Base-by-base conservation (phyloP, 2,797 vertebrate species). In the Spheniscus humboldti region DNA sequence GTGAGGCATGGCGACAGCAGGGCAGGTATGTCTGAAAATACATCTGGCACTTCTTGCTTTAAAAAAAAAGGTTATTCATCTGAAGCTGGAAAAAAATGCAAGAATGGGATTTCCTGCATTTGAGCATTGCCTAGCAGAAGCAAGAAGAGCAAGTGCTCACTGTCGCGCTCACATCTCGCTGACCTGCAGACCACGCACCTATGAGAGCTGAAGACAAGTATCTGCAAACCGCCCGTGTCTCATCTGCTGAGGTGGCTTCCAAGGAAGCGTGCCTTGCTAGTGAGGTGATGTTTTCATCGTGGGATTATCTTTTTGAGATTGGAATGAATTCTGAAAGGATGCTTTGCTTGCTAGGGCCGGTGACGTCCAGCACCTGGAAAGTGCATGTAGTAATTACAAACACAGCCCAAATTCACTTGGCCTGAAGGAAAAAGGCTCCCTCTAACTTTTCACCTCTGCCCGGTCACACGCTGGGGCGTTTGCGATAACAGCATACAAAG, bases 391-490 rank as follows among this genome's bases (percentile, higher is more conserved):
- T 37, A 31, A 13, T 47, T 62, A 33, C 18, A 17, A 69, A 50
- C 52, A 43, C 56, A 59, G 45, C 33, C 56, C 50, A 33, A 23
- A 68, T 83, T 72, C 30, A 10, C 63, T 6, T 31, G 56, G 62
- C 19, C 19, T 35, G 41, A 30, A 84, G 45, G 50, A 33, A 86
- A 48, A 90, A 48, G 13, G 7, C 8, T 57, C 12, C 10, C 13
- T 66, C 14, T 66, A 35, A 39, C 10, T 77, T 72, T 59, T 80
- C 35, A 24, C 30, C 18, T 41, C 75, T 56, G 23, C 8, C 33
- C 48, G 35, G 41, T 8, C 5, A 14, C 13, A 13, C 0, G 0
- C 0, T 48, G 66, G 35, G 48, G 16, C 5, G 7, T 64, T 75
- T 56, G 74, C 4, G 3, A 5, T 41, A 55, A 7, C 13, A 48